These are phyloP conservation scores for Pogonophryne albipinna DNA, from an alignment of 2,797 vertebrate genomes.

Conservation along the genomic window DNA sequence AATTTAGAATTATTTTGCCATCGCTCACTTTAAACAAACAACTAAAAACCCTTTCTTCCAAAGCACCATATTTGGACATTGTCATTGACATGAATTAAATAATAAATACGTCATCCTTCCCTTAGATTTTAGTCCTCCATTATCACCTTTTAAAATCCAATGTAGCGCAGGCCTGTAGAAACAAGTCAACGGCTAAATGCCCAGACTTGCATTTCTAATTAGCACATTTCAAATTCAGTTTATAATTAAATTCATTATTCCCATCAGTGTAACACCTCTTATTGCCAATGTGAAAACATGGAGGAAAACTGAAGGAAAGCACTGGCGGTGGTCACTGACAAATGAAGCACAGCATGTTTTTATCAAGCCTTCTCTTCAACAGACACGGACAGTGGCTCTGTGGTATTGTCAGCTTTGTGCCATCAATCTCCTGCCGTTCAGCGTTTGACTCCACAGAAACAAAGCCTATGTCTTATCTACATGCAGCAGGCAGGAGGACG, in stretches of 20 bases:
- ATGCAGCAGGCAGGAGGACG: conserved; percentile 48
- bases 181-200: conserved; percentile 63
- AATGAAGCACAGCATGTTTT: conserved; percentile 29
- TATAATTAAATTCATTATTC: conserved; percentile 69
- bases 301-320: conserved; percentile 21
- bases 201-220: conserved; percentile 70
- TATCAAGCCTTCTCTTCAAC: conserved; percentile 32
- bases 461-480: conserved; percentile 81
- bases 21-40: conserved; percentile 11
- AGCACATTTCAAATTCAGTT: conserved; percentile 66
- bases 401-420: conserved; percentile 48
- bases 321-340: conserved; percentile 20
- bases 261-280: conserved; percentile 47
- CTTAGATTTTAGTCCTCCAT: conserved; percentile 57
- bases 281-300: conserved; percentile 32
- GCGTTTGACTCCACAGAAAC: conserved; percentile 46
- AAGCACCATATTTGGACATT: conserved; percentile 21
- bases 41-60: conserved; percentile 5
- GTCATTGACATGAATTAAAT: conserved; percentile 30
- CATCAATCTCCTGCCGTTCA: conserved; percentile 69
- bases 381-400: conserved; percentile 28
- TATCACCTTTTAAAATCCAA: conserved; percentile 69
- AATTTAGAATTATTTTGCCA: neutral
- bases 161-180: conserved; percentile 58
- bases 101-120: conserved; percentile 40